Evolutionary conservation across 2,797 vertebrate species (phyloP), one percentile per base, ranked within the genome.

Genomic region (Pygocentrus nattereri): DNA sequence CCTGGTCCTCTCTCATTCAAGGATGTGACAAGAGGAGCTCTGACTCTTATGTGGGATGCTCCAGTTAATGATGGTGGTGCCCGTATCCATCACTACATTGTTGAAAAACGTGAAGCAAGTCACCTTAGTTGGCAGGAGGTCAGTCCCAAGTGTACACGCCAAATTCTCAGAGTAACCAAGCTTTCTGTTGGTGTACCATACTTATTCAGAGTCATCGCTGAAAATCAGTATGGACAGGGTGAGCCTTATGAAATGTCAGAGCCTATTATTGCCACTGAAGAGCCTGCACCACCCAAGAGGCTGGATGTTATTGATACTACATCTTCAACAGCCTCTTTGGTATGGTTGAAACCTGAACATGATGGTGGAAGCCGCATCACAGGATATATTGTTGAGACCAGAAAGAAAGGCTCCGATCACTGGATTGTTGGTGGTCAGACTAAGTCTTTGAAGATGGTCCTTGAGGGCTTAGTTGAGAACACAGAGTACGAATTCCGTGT

Each of bases 281-380:
- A 98, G 89, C 97, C 98, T 50, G 97, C 97, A 77, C 96, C 98
- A 85, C 98, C 98, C 34, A 99, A 97, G 88, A 96, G 98, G 91
- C 91, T 99, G 59, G 97, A 99, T 90, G 90, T 99, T 30, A 92
- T 99, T 8, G 98, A 99, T 87, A 99, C 97, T 61, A 96, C 95
- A 80, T 96, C 93, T 88, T 97, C 97, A 78, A 96, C 97, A 27
- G 98, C 95, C 47, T 95, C 95, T 44, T 93, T 99, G 89, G 96
- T 96, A 82, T 99, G 98, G 98, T 91, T 99, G 89, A 99, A 99
- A 88, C 98, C 98, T 50, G 98, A 99, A 41, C 98, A 99, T 38
- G 98, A 99, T 74, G 98, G 98, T 89, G 98, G 98, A 83, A 99
- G 98, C 87, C 96, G 94, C 65, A 94, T 99, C 87, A 96, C 95